Conservation (phyloP, 2,113 vertebrate species). For the Ophthalmotilapia sp. region DNA sequence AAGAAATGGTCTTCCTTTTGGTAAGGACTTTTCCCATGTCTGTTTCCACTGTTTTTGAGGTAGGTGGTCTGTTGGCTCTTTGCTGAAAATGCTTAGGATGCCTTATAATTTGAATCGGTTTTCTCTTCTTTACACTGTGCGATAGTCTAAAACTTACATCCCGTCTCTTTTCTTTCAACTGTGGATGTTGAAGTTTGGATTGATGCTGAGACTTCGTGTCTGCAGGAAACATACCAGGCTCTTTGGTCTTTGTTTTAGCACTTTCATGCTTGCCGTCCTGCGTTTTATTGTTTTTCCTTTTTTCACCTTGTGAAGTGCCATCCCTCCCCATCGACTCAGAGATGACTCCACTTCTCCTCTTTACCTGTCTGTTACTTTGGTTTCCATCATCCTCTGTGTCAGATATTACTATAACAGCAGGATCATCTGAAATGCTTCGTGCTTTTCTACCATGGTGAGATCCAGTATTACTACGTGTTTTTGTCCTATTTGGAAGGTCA, state of each 20-base stretch:
- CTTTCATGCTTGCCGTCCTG: neutral
- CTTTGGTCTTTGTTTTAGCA: neutral
- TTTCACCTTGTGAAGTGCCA: neutral
- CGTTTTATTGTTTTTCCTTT: neutral
- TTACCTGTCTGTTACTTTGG: neutral
- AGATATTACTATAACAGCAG: neutral
- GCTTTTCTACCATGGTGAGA: neutral
- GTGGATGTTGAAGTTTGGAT: neutral
- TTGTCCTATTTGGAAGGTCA: fast-evolving
- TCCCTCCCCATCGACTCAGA: neutral
- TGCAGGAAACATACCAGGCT: neutral
- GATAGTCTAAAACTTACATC: neutral
- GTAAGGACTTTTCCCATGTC: neutral
- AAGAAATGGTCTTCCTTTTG: neutral
- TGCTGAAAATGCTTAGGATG: neutral
- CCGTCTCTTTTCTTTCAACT: neutral
- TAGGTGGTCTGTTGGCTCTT: neutral
- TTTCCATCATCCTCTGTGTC: neutral
- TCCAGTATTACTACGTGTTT: fast-evolving
- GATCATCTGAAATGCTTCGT: neutral
- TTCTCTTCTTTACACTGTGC: neutral
- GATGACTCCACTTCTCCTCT: neutral
- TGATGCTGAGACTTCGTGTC: neutral
- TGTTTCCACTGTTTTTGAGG: neutral
- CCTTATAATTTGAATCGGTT: neutral